Percentiles rank a stretch among this genome's conserved stretches.
Evolutionary conservation across 2,888 invertebrate species (phyloP).

Genomic region (Hylaea fasciaria): DNA sequence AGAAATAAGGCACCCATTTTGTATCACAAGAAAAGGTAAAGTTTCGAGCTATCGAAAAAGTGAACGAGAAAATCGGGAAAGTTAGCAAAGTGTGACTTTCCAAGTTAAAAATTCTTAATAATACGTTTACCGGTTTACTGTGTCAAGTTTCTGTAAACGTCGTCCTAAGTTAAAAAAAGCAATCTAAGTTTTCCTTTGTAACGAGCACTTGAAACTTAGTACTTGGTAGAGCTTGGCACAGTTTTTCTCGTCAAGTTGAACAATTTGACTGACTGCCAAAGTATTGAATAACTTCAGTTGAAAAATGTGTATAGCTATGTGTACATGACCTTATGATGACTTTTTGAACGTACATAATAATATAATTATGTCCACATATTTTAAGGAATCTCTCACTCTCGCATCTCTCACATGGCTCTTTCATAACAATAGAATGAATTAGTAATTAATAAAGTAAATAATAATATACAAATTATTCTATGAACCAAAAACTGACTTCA

Average conservation of each 20-base stretch:
- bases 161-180: slow-evolving; percentile 26
- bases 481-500: no score
- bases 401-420: no score
- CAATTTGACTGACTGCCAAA: slow-evolving; percentile 41
- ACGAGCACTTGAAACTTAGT: slow-evolving; percentile 28
- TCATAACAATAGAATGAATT: no score
- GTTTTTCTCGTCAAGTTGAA: slow-evolving; percentile 29
- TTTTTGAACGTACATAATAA: neutral
- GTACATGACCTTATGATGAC: slow-evolving; percentile 7
- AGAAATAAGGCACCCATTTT: slow-evolving; percentile 26
- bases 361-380: no score
- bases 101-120: slow-evolving; percentile 22
- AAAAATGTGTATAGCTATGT: slow-evolving; percentile 11
- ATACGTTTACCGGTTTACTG: slow-evolving; percentile 19
- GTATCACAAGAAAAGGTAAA: slow-evolving; percentile 11
- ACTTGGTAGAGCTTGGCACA: slow-evolving; percentile 32
- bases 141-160: slow-evolving; percentile 29
- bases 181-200: slow-evolving; percentile 31
- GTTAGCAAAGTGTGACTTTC: slow-evolving; percentile 13
- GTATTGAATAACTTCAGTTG: slow-evolving; percentile 18
- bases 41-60: slow-evolving; percentile 17
- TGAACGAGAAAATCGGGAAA: slow-evolving; percentile 13
- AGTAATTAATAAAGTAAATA: no score
- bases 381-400: neutral
- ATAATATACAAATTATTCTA: no score